Evolutionary conservation across 2,888 invertebrate genomes (phyloP).

Genomic region (Apamea monoglypha): DNA sequence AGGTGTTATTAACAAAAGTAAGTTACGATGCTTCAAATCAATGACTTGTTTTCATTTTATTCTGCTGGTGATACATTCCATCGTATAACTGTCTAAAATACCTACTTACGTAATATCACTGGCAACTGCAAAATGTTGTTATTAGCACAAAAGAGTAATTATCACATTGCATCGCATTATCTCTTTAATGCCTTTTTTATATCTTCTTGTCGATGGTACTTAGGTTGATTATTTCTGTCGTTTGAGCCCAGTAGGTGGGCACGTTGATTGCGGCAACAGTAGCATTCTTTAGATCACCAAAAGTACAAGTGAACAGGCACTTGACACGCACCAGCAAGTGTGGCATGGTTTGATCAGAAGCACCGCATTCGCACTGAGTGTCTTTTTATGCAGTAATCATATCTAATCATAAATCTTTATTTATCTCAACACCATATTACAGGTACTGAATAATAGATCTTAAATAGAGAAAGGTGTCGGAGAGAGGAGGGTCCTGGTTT

Average conservation of each 20-base stretch:
- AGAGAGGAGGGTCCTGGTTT: too few relatives aligned
- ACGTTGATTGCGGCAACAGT: not conserved
- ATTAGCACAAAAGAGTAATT: not conserved
- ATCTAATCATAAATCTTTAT: too few relatives aligned
- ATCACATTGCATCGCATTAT: not conserved
- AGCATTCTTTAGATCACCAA: not conserved
- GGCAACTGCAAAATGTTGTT: not conserved
- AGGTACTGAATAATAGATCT: too few relatives aligned
- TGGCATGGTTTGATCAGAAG: not conserved
- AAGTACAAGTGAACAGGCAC: not conserved
- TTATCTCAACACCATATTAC: too few relatives aligned
- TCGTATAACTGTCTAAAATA: not conserved
- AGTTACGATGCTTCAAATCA: not conserved
- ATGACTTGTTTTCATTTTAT: not conserved
- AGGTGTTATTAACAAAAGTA: not conserved
- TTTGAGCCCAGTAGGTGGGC: not conserved
- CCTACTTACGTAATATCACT: not conserved
- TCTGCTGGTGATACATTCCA: not conserved
- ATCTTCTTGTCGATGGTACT: not conserved
- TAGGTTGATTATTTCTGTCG: not conserved
- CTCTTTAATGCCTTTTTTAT: not conserved
- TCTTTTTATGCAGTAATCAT: too few relatives aligned
- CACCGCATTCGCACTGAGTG: not conserved
- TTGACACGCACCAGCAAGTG: too few relatives aligned
- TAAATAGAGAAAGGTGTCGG: too few relatives aligned